Base-by-base conservation (phyloP, 2,113 vertebrate species). In the Heterochromis multidens region DNA sequence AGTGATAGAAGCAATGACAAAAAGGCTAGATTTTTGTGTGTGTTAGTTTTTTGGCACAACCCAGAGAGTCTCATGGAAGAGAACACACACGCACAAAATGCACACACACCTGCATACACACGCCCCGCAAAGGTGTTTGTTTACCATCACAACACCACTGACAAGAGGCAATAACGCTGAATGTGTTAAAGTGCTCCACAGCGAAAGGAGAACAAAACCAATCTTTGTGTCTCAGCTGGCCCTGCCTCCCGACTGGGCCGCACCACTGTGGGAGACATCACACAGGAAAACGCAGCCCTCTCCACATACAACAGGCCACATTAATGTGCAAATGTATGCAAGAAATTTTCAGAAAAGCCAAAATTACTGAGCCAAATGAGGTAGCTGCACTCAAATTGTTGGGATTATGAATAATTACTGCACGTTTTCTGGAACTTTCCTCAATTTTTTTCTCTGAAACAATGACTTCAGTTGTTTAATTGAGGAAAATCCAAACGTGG, bases 291-390 rank as follows among this genome's bases (percentile, higher is more conserved):
- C 95, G 96, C 97, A 97, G 97, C 96, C 67, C 97, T 94, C 97
- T 96, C 97, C 94, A 95, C 97, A 97, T 97, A 97, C 97, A 97
- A 97, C 96, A 95, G 97, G 96, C 97, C 96, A 97, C 98, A 99
- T 99, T 98, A 98, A 98, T 98, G 98, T 99, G 98, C 97, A 99
- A 99, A 99, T 99, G 95, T 98, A 99, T 99, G 98, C 98, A 98
- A 97, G 97, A 97, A 97, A 98, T 97, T 97, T 89, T 89, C 76
- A 88, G 82, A 94, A 95, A 95, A 94, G 92, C 87, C 80, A 82
- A 94, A 96, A 95, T 95, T 93, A 95, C 94, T 82, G 93, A 95
- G 94, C 91, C 94, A 96, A 96, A 96, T 95, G 93, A 96, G 95
- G 92, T 93, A 94, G 97, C 97, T 97, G 97, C 97, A 97, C 97